Base-by-base conservation (phyloP, 2,113 vertebrate genomes). In the Chaenogobius annularis region DNA sequence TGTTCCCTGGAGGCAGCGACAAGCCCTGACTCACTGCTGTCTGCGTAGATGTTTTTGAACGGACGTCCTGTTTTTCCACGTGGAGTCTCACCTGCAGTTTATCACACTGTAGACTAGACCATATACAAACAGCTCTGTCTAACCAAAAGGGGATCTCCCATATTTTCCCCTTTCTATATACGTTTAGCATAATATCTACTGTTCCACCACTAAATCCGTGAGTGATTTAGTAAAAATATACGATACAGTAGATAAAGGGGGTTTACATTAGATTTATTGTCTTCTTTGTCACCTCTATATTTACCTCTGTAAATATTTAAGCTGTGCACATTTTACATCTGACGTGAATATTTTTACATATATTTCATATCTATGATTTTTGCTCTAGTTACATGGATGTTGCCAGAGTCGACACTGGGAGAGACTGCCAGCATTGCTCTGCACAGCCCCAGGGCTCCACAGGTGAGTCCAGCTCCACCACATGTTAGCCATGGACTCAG, bases 71-170 rank as follows among this genome's bases (percentile, higher is more conserved):
- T 69, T 81, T 90, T 92, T 92, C 88, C 90, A 85, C 47, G 68
- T 35, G 55, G 62, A 84, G 83, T 85, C 90, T 87, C 85, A 85
- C 23, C 79, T 78, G 43, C 82, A 3, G 22, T 47, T 66, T 13
- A 46, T 15, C 44, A 9, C 40, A 23, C n/a, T 22, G 43, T 15
- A 63, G 37, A 63, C 19, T 46, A 40, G 37, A 40, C 8, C 8
- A 37, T 62, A 63, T 63, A 43, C 17, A 63, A 40, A 63, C 19
- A 40, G 65, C 58, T 48, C 15, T 54, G 44, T 59, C 37, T 78
- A 80, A 87, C 47, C 61, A 66, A 65, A 76, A 78, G 88, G 93
- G 93, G 84, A 85, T 69, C 61, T 88, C 92, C 93, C 80, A 69
- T n/a, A 47, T 81, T 86, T 91, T 74, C 88, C 89, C 91, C 91